Base-by-base conservation (phyloP, 1,140 invertebrate genomes). In the Penaeus vannamei region DNA sequence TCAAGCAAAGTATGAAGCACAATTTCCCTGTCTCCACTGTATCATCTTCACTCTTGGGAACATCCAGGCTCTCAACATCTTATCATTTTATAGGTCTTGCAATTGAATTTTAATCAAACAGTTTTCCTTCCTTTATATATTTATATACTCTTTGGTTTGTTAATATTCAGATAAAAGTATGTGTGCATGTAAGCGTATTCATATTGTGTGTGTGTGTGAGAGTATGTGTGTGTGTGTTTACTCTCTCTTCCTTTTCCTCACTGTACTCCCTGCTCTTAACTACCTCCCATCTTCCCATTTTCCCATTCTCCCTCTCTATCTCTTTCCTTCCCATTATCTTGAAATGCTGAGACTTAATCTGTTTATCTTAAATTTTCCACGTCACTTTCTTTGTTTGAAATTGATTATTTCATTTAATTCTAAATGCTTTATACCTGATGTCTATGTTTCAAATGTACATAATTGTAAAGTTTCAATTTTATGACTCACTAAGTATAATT, bases 1-100 rank as follows among this genome's bases (percentile, higher is more conserved):
- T 90, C 62, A 90, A 85, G 88, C 84, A 86, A 90, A 90, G 84
- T 84, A 90, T 82, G 84, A 85, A 85, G 88, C 88, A 90, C 88
- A 90, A 85, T 89, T 89, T 89, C 72, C 79, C 86, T 84, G 84
- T 90, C 84, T 85, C 46, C 61, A 85, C 88, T 90, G 88, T 84
- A 90, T 85, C 84, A 85, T 62, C 88, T 90, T 90, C 84, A 90
- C 84, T 90, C 76, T 81, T 81, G 76, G 80, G 88, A 90, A 86
- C 88, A 85, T 60, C 79, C 83, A 76, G 36, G 64, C 82, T 87
- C 61, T 89, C 59, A 84, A 59, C 61, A 79, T 53, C 53, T 53
- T 53, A 53, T 53, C 53, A 53, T 53, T 53, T 53, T 53, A 53
- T 53, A 53, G 53, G 53, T 53, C 53, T 53, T 53, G 53, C 53